Evolutionary conservation across 2,888 invertebrate genomes (phyloP).

Genomic region (Nymphalis polychloros): DNA sequence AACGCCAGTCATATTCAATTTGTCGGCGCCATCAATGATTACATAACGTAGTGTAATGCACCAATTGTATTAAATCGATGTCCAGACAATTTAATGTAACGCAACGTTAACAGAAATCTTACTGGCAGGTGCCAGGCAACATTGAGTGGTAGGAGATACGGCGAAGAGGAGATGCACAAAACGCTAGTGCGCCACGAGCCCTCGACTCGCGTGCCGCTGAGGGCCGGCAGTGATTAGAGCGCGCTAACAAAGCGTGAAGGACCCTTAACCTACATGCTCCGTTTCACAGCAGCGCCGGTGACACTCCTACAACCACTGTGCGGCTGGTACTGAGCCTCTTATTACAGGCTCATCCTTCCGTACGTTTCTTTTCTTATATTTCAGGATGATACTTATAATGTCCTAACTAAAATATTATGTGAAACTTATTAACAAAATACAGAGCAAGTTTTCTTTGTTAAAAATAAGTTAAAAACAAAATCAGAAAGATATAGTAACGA

Average conservation of each 20-base stretch:
- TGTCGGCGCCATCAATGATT: background rate
- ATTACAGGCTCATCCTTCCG: slow-evolving; percentile 55
- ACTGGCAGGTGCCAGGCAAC: slow-evolving; percentile 52
- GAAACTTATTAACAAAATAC: background rate
- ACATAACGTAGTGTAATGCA: no score
- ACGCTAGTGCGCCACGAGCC: slow-evolving; percentile 74
- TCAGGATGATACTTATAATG: slow-evolving; percentile 13
- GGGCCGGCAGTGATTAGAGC: slow-evolving; percentile 79
- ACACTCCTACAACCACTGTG: slow-evolving; percentile 66
- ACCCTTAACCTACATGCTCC: slow-evolving; percentile 80
- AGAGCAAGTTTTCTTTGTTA: background rate
- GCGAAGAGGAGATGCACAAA: slow-evolving; percentile 70
- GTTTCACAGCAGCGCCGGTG: slow-evolving; percentile 71
- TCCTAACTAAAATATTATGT: background rate
- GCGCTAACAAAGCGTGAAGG: slow-evolving; percentile 78
- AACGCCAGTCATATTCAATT: background rate
- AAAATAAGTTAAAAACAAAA: background rate
- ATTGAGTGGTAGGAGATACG: slow-evolving; percentile 56
- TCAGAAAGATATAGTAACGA: background rate
- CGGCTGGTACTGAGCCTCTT: slow-evolving; percentile 59
- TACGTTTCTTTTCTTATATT: slow-evolving; percentile 27
- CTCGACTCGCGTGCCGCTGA: slow-evolving; percentile 70
- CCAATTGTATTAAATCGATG: background rate
- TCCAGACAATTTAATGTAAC: slow-evolving; percentile 1
- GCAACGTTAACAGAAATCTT: slow-evolving; percentile 41